A percentile compares a stretch with the other conserved stretches of the same genome.
phyloP scores from a whole-genome alignment of 2,797 vertebrate genomes.

The Microchirus variegatus region DNA sequence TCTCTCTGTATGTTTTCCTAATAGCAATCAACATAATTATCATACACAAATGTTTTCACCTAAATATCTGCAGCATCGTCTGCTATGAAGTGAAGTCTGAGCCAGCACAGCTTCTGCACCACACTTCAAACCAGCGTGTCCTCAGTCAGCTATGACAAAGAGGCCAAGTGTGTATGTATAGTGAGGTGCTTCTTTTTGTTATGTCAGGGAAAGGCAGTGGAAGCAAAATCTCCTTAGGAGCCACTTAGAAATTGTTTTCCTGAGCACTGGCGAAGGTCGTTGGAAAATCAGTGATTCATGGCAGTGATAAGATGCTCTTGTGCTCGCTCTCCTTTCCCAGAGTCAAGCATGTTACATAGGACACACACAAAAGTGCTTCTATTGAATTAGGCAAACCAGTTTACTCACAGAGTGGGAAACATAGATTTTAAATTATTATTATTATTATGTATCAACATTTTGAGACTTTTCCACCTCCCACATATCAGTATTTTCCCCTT shows the following conservation, averaged over 20 bases:
- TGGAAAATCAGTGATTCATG: slow-evolving; percentile 10
- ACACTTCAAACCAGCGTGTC: slow-evolving; percentile 37
- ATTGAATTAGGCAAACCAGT: no score
- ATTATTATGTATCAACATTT: no score
- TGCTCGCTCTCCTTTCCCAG: no score
- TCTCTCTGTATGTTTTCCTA: slow-evolving; percentile 47
- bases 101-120: slow-evolving; percentile 25
- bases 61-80: slow-evolving; percentile 19
- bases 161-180: slow-evolving; percentile 1
- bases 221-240: slow-evolving; percentile 21
- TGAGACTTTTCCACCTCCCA: not conserved
- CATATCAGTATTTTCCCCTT: slow-evolving; percentile 1
- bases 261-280: slow-evolving; percentile 9
- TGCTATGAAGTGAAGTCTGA: slow-evolving; percentile 11
- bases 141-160: slow-evolving; percentile 39
- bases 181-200: no score
- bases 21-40: slow-evolving; percentile 57
- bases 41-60: no score
- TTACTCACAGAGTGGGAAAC: no score
- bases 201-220: not conserved
- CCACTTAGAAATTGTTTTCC: slow-evolving; percentile 28
- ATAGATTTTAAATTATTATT: no score
- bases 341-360: no score
- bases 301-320: no score
- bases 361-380: no score